Evolutionary conservation across 2,113 vertebrate genomes (phyloP), one percentile per base, ranked within the genome.

Genomic region (Scomber scombrus): DNA sequence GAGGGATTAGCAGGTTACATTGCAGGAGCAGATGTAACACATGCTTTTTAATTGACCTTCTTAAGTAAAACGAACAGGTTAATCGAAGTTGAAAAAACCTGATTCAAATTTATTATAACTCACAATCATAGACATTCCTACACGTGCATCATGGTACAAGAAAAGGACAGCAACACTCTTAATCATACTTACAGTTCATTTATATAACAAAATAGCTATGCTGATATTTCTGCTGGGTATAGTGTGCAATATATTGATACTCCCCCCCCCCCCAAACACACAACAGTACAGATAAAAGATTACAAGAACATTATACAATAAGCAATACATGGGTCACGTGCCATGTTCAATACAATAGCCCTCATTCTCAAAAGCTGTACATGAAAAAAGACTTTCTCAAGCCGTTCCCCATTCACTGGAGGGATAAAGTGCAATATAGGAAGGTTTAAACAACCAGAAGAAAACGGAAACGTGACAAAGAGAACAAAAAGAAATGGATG

Each of bases 391-490:
- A 69, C 7, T 31, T 71, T 79, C n/a, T 86, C 23, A 56, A 75
- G 61, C 43, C 19, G 3, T 62, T 88, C 73, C 67, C 18, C 70
- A 91, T 93, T 96, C 77, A 52, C 75, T 92, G 94, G 85, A 94
- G 86, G 91, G 90, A 93, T 96, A 97, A 98, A 97, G 96, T 97
- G 97, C 96, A 95, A 94, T 90, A 87, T 51, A 86, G 93, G 88
- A 93, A 88, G 80, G 74, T 91, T 84, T 74, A 87, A 85, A 91
- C 57, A 76, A 89, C 0, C 0, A 81, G 55, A 84, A 31, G 58
- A 58, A 92, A 90, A 83, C n/a, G n/a, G 11, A 85, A 58, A 43
- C 57, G 63, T 55, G 26, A 57, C 14, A 43, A 62, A 40, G 68
- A 76, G 29, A 64, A 85, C 29, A 66, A 73, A 77, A 77, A 51